These are phyloP conservation scores for Plutomurus gul DNA, from an alignment of 1,140 invertebrate genomes.

Conservation along the genomic window DNA sequence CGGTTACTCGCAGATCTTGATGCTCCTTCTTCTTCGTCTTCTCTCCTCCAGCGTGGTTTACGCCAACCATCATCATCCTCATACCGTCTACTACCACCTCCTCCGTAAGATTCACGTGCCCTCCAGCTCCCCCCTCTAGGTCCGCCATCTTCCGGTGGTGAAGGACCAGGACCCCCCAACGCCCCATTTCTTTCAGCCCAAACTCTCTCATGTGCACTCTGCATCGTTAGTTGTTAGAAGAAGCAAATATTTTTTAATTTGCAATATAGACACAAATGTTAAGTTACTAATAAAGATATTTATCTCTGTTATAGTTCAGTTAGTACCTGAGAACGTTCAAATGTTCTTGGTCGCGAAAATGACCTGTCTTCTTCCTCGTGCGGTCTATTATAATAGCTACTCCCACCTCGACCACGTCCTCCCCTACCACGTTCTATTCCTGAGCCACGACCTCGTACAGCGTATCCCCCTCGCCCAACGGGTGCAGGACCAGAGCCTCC, in stretches of 20 bases:
- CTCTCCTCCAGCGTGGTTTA: slow-evolving; percentile 62
- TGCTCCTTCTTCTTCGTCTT: slow-evolving; percentile 63
- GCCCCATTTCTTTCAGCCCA: slow-evolving; percentile 67
- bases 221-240: too few species aligned
- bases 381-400: slow-evolving; percentile 49
- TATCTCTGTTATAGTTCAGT: too few species aligned
- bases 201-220: slow-evolving; percentile 52
- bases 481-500: slow-evolving; percentile 51
- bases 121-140: slow-evolving; percentile 52
- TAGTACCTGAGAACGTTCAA: slow-evolving; percentile 58
- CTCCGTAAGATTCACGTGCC: slow-evolving; percentile 53
- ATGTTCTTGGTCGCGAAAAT: slow-evolving; percentile 54
- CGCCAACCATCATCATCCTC: slow-evolving; percentile 55
- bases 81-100: slow-evolving; percentile 56
- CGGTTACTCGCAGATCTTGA: slow-evolving; percentile 68
- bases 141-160: slow-evolving; percentile 55
- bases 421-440: slow-evolving; percentile 59
- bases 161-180: slow-evolving; percentile 51
- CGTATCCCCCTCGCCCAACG: slow-evolving; percentile 49
- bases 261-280: background rate
- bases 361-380: slow-evolving; percentile 52
- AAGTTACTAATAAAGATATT: background rate
- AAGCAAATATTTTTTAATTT: slow-evolving; percentile 14
- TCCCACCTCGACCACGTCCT: slow-evolving; percentile 56
- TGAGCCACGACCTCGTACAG: slow-evolving; percentile 62